These are phyloP conservation scores for Papilio gigon DNA, from an alignment of 2,888 invertebrate species.

Conservation along the genomic window DNA sequence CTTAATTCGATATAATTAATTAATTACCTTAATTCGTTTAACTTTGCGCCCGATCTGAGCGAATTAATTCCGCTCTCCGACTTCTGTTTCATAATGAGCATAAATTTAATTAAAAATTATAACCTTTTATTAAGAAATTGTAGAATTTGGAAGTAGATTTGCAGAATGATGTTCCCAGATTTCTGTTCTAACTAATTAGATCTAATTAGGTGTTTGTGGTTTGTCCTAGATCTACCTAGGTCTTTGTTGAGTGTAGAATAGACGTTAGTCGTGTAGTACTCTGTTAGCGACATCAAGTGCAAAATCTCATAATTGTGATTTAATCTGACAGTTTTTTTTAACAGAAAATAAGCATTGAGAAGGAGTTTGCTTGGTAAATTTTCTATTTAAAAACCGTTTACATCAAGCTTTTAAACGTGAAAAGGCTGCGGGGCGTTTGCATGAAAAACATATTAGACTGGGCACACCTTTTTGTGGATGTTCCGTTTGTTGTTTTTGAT, in stretches of 20 bases:
- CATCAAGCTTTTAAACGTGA: constrained; percentile 17
- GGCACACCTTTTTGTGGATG: constrained; percentile 6
- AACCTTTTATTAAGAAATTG: neutral
- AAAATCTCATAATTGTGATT: neutral
- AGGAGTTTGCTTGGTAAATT: constrained; percentile 15
- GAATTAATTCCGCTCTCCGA: constrained; percentile 11
- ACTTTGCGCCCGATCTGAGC: constrained; percentile 17
- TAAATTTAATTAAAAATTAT: constrained; percentile 7
- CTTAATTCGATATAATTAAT: constrained; percentile 17
- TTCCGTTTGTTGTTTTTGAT: neutral
- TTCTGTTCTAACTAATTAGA: constrained; percentile 1
- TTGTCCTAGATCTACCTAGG: neutral
- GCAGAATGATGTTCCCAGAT: too few species aligned
- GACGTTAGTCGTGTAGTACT: neutral
- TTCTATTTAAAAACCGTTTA: constrained; percentile 15
- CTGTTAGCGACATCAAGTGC: neutral
- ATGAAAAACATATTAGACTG: constrained; percentile 10
- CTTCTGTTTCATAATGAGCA: constrained; percentile 8
- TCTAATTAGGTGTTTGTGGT: neutral
- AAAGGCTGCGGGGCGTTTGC: constrained; percentile 14
- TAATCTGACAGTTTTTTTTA: neutral
- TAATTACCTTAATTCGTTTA: constrained; percentile 21
- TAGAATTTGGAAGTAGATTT: too few species aligned
- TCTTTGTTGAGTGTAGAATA: neutral
- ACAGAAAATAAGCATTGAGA: neutral